Base-by-base conservation (phyloP, 2,888 invertebrate genomes). In the Amphipyra tragopoginis region DNA sequence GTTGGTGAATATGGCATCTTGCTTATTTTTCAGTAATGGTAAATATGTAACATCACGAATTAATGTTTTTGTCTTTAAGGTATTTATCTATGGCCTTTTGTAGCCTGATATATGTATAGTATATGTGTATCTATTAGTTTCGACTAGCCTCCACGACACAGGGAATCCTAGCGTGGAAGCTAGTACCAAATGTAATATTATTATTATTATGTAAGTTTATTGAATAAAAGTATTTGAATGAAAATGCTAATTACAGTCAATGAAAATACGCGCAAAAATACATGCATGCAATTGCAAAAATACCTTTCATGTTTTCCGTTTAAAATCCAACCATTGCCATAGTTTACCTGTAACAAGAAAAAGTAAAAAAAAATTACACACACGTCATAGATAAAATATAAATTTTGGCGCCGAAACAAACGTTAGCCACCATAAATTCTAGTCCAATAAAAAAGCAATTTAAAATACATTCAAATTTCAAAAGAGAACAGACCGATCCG, bases 361-460 rank as follows among this genome's bases (percentile, higher is more conserved):
- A 9, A 39, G 57, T n/a, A 70, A 65, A 68, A 75, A 83, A 73
- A 75, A 81, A 78, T 78, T 65, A 52, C 52, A 72, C 65, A 75
- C 73, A 83, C 81, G 82, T 85, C 79, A 86, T 81, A 81, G 81
- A 81, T 77, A 72, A 77, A 83, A 83, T 85, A 88, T 80, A 88
- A 75, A 69, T 71, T 89, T 89, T 90, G 91, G 91, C 91, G 86
- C 90, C 88, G 88, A 90, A 89, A 88, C 86, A 85, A 84, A 88
- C 82, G 82, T 86, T 83, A 82, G 84, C 83, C 78, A 79, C 84
- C 86, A 92, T 93, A 93, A 93, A 93, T 93, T 91, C 85, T 86
- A 88, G 86, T 86, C 93, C 90, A 93, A 93, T 93, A 93, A 93
- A 93, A 93, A 93, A 92, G 91, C 90, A 93, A 93, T 93, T 91